Percentiles rank a stretch among this genome's conserved stretches.
Conservation (phyloP, 2,888 invertebrate genomes). For the Pseudeuparius sepicola region DNA sequence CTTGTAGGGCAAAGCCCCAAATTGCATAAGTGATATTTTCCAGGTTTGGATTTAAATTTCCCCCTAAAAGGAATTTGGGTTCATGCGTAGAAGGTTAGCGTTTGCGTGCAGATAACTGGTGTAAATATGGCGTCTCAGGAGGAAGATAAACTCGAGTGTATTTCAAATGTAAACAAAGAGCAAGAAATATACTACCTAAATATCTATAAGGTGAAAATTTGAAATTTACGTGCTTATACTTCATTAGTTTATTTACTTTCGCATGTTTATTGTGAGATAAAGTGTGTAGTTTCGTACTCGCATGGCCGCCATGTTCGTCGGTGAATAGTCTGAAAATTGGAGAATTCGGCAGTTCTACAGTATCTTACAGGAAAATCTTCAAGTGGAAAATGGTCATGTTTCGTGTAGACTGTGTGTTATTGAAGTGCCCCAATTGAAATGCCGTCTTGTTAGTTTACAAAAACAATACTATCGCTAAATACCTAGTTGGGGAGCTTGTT, state of each 20-base stretch:
- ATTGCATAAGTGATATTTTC: too few relatives aligned
- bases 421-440: conserved; percentile 29
- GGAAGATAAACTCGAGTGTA: conserved; percentile 37
- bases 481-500: conserved; percentile 32
- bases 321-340: conserved; percentile 32
- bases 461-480: conserved; percentile 23
- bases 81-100: conserved; percentile 22
- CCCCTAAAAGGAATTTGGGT: too few relatives aligned
- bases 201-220: conserved; percentile 38
- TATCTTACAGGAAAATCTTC: conserved; percentile 25
- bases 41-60: too few relatives aligned
- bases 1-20: too few relatives aligned
- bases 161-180: conserved; percentile 35
- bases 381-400: conserved; percentile 27
- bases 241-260: conserved; percentile 34
- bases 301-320: conserved; percentile 39
- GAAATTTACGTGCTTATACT: conserved; percentile 34
- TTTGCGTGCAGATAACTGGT: conserved; percentile 32
- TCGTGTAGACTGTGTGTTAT: conserved; percentile 29
- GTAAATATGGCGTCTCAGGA: conserved; percentile 40
- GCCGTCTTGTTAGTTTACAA: conserved; percentile 26
- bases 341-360: too few relatives aligned
- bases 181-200: conserved; percentile 36
- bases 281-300: conserved; percentile 36
- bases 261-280: conserved; percentile 35